Base-by-base conservation (phyloP, 2,797 vertebrate species). In the Lepus oiostolus region DNA sequence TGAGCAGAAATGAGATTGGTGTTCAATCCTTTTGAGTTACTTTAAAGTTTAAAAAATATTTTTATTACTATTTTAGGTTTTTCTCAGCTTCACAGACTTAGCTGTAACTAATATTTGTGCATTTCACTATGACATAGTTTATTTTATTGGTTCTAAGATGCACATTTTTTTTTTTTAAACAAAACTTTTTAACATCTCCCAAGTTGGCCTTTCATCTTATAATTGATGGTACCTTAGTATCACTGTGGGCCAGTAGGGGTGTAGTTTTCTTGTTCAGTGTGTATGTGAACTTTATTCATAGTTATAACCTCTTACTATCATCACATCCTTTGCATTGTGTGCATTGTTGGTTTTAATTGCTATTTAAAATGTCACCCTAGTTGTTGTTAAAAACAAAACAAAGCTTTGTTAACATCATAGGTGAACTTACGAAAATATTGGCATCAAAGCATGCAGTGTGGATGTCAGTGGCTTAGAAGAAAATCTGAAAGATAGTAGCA, bases 361-460 rank as follows among this genome's bases (percentile, higher is more conserved):
- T 88, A 10, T 87, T 93, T 94, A 86, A 84, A 94, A 60, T 95
- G 58, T 92, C 42, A 81, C 10, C 26, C 17, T 76, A 58, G 42
- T 95, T 72, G 10, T 85, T 84, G 26, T 89, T 70, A 93, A 19
- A 93, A 79, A 63, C 54, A 16, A 58, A 58, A 58, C 42, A 58
- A 16, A 58, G 54, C 50, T 88, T 95, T 70, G 26, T 93, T 95
- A 89, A 72, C 28, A 88, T 93, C 6, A 91, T 47, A 60, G n/a
- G 14, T 85, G 81, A 83, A 17, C 30, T 79, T 2, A 67, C 21
- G 70, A 83, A 85, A 93, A 30, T 8, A 16, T 2, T 26, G 58
- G 30, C 22, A 22, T 94, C 84, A 84, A 28, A 67, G 67, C 38
- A 11, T 92, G 58, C 32, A 77, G 62, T 62, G 72, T 95, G 28